These are phyloP conservation scores for Penaeus japonicus DNA, from an alignment of 1,140 invertebrate genomes.

Conservation along the genomic window DNA sequence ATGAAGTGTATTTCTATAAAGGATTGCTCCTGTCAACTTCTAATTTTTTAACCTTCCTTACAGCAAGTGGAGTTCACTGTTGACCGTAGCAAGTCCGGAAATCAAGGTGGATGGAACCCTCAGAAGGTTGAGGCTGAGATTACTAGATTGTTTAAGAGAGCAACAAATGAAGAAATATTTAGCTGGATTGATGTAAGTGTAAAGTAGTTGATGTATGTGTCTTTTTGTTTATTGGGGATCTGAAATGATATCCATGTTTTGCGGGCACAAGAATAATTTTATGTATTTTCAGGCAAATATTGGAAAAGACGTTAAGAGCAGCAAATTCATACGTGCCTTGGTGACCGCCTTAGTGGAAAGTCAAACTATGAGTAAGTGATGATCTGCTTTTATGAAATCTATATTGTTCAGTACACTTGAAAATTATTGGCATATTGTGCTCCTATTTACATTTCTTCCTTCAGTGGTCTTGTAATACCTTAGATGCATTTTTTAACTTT, in stretches of 20 bases:
- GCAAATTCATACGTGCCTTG: slow-evolving; percentile 56
- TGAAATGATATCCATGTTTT: neutral
- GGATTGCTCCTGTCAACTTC: neutral
- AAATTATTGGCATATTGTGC: neutral
- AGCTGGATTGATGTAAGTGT: slow-evolving; percentile 52
- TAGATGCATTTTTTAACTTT: too few relatives aligned
- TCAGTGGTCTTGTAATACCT: too few relatives aligned
- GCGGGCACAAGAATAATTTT: neutral
- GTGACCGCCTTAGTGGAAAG: slow-evolving; percentile 54
- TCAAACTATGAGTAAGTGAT: slow-evolving; percentile 49
- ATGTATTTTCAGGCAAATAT: slow-evolving; percentile 40
- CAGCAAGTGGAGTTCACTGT: slow-evolving; percentile 50
- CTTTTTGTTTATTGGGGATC: neutral
- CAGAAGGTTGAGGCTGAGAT: slow-evolving; percentile 45
- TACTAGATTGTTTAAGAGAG: slow-evolving; percentile 42
- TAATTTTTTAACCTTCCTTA: neutral
- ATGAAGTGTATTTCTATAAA: too few relatives aligned
- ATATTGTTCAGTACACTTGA: neutral
- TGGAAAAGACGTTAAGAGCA: slow-evolving; percentile 51
- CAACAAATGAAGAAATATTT: slow-evolving; percentile 51
- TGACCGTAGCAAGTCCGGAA: slow-evolving; percentile 37
- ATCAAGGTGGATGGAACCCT: slow-evolving; percentile 41
- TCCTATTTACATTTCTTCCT: neutral
- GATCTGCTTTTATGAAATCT: neutral
- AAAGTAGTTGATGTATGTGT: neutral